Base-by-base conservation (phyloP, 1,140 invertebrate species). In the Helicoverpa armigera region DNA sequence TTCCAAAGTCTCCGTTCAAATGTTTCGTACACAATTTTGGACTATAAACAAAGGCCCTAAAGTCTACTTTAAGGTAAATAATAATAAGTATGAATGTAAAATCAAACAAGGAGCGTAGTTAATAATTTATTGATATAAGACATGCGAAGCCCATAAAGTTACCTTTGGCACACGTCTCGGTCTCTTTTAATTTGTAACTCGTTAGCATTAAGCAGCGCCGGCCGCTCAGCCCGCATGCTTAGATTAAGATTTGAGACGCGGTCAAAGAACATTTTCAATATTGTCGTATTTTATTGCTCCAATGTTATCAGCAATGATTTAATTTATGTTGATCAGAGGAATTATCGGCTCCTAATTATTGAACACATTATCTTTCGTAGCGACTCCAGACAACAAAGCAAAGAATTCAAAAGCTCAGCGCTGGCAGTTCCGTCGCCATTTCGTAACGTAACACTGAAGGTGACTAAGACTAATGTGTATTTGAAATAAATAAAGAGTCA, bases 71-170 rank as follows among this genome's bases (percentile, higher is more conserved):
- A 79, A 88, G 85, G 86, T 84, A 86, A 86, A 82, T 84, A 87
- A 86, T 80, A 84, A 74, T 81, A 78, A 84, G 83, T 87, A 91
- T 89, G 88, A 92, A 91, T 92, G 90, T 91, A 86, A 91, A 93
- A 94, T 92, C 91, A 93, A 94, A 94, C 89, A 94, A 93, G 92
- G 88, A 91, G 91, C 91, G 93, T 92, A 91, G 93, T 94, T 94
- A 94, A 94, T 94, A 94, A 94, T 94, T 94, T 94, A 94, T 94
- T 94, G 93, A 94, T 94, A 94, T 94, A 93, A 94, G 88, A 94
- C 93, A 94, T 94, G 93, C 93, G 88, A 94, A 92, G 92, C 91
- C 93, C 92, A 94, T 94, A 94, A 94, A 94, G 93, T 92, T 93
- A 90, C 89, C 90, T 92, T 94, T 93, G 93, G 92, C 91, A 94